Conservation (phyloP, 2,113 vertebrate species). For the Vicugna pacos region DNA sequence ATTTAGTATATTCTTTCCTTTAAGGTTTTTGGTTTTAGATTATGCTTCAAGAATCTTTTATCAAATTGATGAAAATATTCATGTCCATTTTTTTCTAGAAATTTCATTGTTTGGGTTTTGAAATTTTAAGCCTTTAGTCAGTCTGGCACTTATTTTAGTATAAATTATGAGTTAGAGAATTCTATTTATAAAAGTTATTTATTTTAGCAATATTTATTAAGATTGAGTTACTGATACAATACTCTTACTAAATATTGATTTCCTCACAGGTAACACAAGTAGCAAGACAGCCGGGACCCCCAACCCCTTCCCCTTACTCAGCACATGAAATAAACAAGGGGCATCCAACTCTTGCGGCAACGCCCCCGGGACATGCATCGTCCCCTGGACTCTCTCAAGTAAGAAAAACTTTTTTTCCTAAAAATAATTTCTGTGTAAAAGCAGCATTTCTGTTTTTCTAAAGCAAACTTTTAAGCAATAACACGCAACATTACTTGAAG, state of each 20-base stretch:
- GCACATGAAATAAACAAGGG: conserved; percentile 98
- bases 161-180: not conserved
- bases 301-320: conserved; percentile 92
- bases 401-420: conserved; percentile 80
- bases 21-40: conserved; percentile 36
- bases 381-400: conserved; percentile 98
- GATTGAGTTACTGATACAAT: conserved; percentile 72
- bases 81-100: not conserved
- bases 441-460: not conserved
- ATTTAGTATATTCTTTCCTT: conserved; percentile 29
- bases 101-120: not conserved
- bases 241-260: conserved; percentile 84
- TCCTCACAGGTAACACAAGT: conserved; percentile 92
- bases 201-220: conserved; percentile 26
- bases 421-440: conserved; percentile 21
- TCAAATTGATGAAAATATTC: conserved; percentile 39
- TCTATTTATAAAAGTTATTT: not conserved
- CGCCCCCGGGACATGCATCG: conserved; percentile 96
- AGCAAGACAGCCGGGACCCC: conserved; percentile 93
- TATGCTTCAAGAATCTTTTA: conserved; percentile 15
- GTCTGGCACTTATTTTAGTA: not conserved
- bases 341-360: conserved; percentile 95
- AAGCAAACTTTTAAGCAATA: not conserved
- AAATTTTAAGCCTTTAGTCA: not conserved
- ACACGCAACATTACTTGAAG: not conserved